Conservation (phyloP, 2,113 vertebrate genomes). For the Hydrolagus affinis region DNA sequence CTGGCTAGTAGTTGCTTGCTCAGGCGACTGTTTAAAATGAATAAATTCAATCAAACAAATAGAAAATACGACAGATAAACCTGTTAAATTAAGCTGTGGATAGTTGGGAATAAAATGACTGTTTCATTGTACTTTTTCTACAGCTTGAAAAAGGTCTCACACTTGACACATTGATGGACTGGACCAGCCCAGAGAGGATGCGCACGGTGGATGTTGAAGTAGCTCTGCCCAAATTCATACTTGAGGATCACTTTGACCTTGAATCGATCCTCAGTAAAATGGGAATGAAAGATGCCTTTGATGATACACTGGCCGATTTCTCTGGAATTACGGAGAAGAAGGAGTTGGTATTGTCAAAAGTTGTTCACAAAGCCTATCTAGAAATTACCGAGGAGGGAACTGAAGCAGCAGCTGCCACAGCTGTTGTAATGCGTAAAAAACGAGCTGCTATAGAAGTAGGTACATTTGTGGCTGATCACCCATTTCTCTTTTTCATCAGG, state of each 20-base stretch:
- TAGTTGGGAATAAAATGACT: background rate
- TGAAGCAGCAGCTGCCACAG: slow-evolving; percentile 58
- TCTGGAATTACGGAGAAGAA: slow-evolving; percentile 63
- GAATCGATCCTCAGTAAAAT: slow-evolving; percentile 55
- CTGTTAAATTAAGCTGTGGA: background rate
- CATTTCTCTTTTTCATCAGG: slow-evolving; percentile 60
- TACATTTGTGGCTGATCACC: slow-evolving; percentile 61
- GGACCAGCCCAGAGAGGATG: slow-evolving; percentile 67
- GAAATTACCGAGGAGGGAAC: slow-evolving; percentile 62
- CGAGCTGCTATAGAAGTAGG: slow-evolving; percentile 41
- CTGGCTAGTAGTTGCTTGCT: background rate
- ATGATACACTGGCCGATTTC: slow-evolving; percentile 55
- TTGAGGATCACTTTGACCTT: slow-evolving; percentile 52
- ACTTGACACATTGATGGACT: slow-evolving; percentile 50
- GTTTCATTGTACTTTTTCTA: slow-evolving; percentile 32
- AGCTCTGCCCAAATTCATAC: slow-evolving; percentile 62
- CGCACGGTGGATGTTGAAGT: slow-evolving; percentile 66
- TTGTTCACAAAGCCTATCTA: slow-evolving; percentile 56
- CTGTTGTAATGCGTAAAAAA: slow-evolving; percentile 61
- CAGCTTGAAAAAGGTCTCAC: slow-evolving; percentile 63
- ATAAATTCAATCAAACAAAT: background rate
- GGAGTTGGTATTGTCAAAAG: slow-evolving; percentile 54
- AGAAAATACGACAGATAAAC: background rate
- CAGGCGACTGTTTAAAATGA: background rate
- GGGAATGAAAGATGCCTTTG: slow-evolving; percentile 56